Base-by-base conservation (phyloP, 2,113 vertebrate genomes). In the Anhinga rufa region DNA sequence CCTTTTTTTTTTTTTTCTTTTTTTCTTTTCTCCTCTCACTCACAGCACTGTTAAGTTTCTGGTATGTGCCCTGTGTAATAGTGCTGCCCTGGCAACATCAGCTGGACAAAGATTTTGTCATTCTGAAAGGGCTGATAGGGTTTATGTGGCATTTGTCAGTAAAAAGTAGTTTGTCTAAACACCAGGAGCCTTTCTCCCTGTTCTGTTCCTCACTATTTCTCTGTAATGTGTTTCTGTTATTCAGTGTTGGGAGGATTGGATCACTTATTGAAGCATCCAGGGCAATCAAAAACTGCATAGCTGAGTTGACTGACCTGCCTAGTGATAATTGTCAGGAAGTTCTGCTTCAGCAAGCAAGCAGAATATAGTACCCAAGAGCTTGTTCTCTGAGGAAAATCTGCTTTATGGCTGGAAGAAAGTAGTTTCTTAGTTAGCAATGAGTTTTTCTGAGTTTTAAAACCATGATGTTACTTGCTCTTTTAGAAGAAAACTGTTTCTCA, bases 311-410 rank as follows among this genome's bases (percentile, higher is more conserved):
- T 82, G 55, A 80, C 74, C 51, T 96, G 91, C 92, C 91, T 96
- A 51, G 89, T 89, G 94, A 91, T 97, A 92, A 92, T 95, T 94
- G 87, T 93, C 75, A 91, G 58, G 48, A 69, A 95, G 86, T 95
- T 97, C 81, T 96, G 94, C 91, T 96, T 96, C 89, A 10, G 54
- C 89, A 92, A 40, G 87, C 95, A 97, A 95, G 88, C 70, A 93
- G 92, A 93, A 92, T 95, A 91, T 84, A 87, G 81, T 69, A 85
- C 54, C 78, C 60, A 60, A 51, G 91, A 80, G 58, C n/a, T 87
- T 85, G 54, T 76, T 90, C 52, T 94, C 52, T 76, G 34, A 92
- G 57, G 46, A 69, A 76, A 93, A 82, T 91, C 16, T 72, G 34
- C 92, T 57, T 89, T 88, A 54, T 6, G 17, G 29, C 46, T 79